phyloP scores from a whole-genome alignment of 2,797 vertebrate species.

The Geranospiza caerulescens region DNA sequence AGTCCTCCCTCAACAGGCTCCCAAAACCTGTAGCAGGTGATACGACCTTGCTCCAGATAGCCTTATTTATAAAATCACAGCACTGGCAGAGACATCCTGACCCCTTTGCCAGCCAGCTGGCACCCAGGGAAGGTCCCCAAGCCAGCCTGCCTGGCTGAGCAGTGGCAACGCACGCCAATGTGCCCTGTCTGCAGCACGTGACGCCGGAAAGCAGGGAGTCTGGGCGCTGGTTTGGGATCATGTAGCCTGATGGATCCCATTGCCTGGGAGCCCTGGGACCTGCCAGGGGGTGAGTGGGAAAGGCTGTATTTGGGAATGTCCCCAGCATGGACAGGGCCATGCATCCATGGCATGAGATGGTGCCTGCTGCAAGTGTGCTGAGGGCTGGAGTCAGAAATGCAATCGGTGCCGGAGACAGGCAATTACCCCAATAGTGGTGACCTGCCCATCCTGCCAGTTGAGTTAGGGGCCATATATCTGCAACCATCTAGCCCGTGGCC shows the following conservation, averaged over 20 bases:
- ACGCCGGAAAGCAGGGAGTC: neutral
- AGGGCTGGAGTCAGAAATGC: neutral
- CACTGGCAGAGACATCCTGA: neutral
- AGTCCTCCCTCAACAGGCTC: neutral
- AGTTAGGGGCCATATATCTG: neutral
- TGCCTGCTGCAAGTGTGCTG: neutral
- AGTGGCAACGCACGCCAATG: accelerated
- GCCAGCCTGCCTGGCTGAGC: neutral
- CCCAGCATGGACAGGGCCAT: neutral
- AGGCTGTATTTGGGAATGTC: neutral
- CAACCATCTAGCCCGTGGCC: neutral
- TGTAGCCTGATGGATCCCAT: neutral
- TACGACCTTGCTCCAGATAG: neutral
- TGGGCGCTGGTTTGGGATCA: neutral
- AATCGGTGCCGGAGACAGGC: neutral
- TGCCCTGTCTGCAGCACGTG: neutral
- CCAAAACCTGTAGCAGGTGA: neutral
- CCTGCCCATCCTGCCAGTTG: neutral
- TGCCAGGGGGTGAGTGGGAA: neutral
- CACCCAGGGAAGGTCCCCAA: neutral
- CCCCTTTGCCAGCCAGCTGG: neutral
- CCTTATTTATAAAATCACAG: neutral
- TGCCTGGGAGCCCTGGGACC: neutral
- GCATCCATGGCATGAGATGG: neutral
- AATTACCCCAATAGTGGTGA: neutral